Evolutionary conservation across 1,140 invertebrate species (phyloP), one percentile per base, ranked within the genome.

Genomic region (Drosophila novamexicana): DNA sequence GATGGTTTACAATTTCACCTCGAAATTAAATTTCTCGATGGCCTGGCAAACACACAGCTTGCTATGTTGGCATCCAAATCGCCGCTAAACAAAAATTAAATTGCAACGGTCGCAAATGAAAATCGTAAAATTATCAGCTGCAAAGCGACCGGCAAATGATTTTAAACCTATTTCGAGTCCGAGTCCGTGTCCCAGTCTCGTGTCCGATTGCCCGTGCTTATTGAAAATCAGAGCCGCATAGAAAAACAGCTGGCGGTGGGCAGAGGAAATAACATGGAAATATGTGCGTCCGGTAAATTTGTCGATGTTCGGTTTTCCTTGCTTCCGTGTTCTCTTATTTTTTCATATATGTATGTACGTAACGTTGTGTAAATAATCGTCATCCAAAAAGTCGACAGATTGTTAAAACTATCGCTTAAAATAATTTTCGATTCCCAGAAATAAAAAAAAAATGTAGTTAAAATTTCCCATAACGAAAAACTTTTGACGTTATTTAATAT

Each of bases 1-100:
- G 29, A 40, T 57, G 70, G 72, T 72, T 86, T 81, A 85, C 81
- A 81, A 70, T 79, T 86, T 78, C 47, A 81, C 69, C 82, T 85
- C 81, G 65, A 81, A 86, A 85, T 85, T 85, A 72, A 86, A 85
- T 85, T 85, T 79, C 64, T 37, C 67, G 57, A 58, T 69, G 50
- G 53, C 16, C 37, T 7, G 42, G 50, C 40, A 47, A 70, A 67
- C 42, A 62, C 40, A 59, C 22, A 16, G 57, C 39, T 61, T 50
- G 52, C 42, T 37, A 16, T 58, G 40, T 62, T 50, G 62, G 70
- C 53, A 67, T 39, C 58, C 57, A 70, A 70, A 75, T 63, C 64
- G 72, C 52, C 12, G 67, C 67, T 68, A 79, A 73, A 79, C 81
- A 80, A 69, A 83, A 84, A 84, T 84, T 79, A 69, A 84, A 84